Base-by-base conservation (phyloP, 2,797 vertebrate species). In the Pangasius mekongensis region DNA sequence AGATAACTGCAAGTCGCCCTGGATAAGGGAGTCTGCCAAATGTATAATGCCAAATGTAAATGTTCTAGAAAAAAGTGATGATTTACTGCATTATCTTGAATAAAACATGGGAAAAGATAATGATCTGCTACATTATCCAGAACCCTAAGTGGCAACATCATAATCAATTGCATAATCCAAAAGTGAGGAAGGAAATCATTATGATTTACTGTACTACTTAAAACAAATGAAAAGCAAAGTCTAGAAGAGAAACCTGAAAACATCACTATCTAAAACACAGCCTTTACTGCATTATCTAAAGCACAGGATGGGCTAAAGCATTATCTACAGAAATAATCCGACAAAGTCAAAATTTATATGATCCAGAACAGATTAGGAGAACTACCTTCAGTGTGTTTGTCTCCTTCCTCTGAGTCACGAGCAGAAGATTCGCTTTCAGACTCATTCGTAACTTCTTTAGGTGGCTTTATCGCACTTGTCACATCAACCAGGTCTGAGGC, bases 401-500 rank as follows among this genome's bases (percentile, higher is more conserved):
- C 84, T 67, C 49, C 60, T 24, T 82, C 86, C 71, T 83, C 47
- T 8, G 16, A 20, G 66, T 60, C 62, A 36, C 8, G 8, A 27
- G 67, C 27, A 49, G 64, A n/a, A 20, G 18, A 33, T 71, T 82
- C 67, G 2, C 27, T 11, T 58, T 85, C 62, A 54, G 73, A 69
- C 33, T 78, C 47, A 8, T 64, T 20, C 4, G n/a, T 33, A 3
- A 33, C 86, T 16, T 82, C 66, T 39, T 33, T 58, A 58, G 66
- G 0, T 16, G 54, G 5, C 69, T 82, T 77, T 6, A 13, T 14
- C 2, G 27, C 30, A 56, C 39, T 36, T 8, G 27, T 67, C 10
- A 10, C 60, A 13, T 58, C 14, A 74, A 47, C 90, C 30, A 69
- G 78, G 54, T 91, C 91, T 20, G 69, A n/a, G 30, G 83, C 2